Percentiles rank a stretch among this genome's conserved stretches.
These are phyloP conservation scores for Lithophane leautieri DNA, from an alignment of 2,888 invertebrate species.

Conservation along the genomic window DNA sequence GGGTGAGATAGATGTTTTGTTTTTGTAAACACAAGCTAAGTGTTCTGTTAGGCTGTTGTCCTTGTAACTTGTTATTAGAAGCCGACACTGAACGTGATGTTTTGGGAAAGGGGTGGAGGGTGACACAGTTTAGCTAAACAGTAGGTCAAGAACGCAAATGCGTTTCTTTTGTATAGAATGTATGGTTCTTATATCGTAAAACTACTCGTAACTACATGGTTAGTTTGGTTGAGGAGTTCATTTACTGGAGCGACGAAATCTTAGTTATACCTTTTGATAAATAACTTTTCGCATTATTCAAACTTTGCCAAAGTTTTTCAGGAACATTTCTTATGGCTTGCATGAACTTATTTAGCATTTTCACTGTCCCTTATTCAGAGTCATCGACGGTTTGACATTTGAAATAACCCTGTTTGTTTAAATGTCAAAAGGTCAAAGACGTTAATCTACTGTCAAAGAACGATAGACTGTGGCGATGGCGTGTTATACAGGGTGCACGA, in stretches of 20 bases:
- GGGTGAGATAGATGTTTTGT: constrained; percentile 35
- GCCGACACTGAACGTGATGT: constrained; percentile 10
- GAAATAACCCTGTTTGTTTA: background rate
- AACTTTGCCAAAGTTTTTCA: background rate
- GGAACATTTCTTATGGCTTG: background rate
- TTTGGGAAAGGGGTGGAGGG: background rate
- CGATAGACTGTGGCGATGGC: constrained; percentile 20
- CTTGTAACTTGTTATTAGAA: constrained; percentile 39
- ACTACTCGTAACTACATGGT: background rate
- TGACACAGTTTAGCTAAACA: constrained; percentile 16
- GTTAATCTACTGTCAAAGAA: constrained; percentile 9
- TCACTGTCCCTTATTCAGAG: too few species aligned
- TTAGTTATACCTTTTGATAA: background rate
- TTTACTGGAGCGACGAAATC: background rate
- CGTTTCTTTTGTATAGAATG: background rate
- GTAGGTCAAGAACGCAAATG: constrained; percentile 1
- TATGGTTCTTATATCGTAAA: background rate
- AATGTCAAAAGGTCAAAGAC: constrained; percentile 5
- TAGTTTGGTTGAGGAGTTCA: background rate
- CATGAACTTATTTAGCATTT: background rate
- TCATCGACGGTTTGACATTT: background rate
- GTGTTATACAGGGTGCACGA: constrained; percentile 24
- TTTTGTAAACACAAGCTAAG: constrained; percentile 41
- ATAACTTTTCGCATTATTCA: background rate
- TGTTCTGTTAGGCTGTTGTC: constrained; percentile 16